These are phyloP conservation scores for Phenganax subtilis DNA, from an alignment of 92 coral and sea anemone genomes.

Conservation along the genomic window DNA sequence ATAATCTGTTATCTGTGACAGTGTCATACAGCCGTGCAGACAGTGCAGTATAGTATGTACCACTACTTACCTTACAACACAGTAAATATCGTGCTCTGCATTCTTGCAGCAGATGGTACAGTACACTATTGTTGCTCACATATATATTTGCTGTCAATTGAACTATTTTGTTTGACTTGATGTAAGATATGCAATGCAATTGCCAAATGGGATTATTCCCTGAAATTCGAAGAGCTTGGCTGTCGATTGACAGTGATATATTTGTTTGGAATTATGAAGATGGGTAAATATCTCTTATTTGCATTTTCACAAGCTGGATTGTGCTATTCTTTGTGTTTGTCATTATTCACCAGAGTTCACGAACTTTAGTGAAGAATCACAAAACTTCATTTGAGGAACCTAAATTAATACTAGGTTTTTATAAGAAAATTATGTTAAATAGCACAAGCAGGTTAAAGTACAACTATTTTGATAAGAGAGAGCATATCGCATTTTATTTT, in stretches of 20 bases:
- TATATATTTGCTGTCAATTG: background rate
- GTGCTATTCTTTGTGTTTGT: background rate
- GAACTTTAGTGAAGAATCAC: background rate
- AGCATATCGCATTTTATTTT: too few species aligned
- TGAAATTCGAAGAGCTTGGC: slow-evolving; percentile 95
- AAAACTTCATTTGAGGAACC: background rate
- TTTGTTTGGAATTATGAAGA: slow-evolving; percentile 99
- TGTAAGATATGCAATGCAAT: slow-evolving; percentile 89
- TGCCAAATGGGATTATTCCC: slow-evolving; percentile 98
- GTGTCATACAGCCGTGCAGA: too few species aligned
- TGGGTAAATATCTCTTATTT: slow-evolving; percentile 57
- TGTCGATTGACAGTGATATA: slow-evolving; percentile 94
- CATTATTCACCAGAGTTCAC: background rate
- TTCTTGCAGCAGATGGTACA: too few species aligned
- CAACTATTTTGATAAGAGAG: too few species aligned
- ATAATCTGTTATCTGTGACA: too few species aligned
- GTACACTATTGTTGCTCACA: too few species aligned
- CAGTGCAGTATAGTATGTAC: too few species aligned
- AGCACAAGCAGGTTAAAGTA: too few species aligned
- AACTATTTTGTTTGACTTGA: slow-evolving; percentile 24
- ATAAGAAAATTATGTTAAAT: too few species aligned
- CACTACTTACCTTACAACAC: too few species aligned
- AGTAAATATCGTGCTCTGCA: too few species aligned
- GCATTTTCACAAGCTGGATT: background rate
- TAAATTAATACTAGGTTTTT: background rate